A percentile compares a stretch with the other conserved stretches of the same genome.
These are phyloP conservation scores for Thinocorus orbignyianus DNA, from an alignment of 2,113 vertebrate species.

Conservation along the genomic window DNA sequence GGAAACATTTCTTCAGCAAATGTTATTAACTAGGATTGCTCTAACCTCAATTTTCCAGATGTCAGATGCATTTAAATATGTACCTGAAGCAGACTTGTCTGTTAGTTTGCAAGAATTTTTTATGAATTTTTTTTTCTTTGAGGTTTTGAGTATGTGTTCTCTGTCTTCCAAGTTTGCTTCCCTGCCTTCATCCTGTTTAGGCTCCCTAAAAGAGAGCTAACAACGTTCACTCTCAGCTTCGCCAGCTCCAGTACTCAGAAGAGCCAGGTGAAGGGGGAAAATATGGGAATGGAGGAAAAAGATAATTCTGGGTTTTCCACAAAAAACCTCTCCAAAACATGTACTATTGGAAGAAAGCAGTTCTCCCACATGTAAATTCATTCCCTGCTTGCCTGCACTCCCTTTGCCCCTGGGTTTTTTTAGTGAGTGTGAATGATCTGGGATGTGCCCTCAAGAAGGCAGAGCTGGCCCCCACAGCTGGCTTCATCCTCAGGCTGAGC, in stretches of 20 bases:
- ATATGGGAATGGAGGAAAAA: background rate
- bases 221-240: background rate
- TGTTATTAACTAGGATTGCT: background rate
- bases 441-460: background rate
- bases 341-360: background rate
- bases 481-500: background rate
- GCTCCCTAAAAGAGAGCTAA: background rate
- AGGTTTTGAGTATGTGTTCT: background rate
- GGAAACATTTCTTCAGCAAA: background rate
- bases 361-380: background rate
- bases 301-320: background rate
- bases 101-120: background rate
- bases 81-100: background rate
- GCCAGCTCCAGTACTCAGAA: background rate
- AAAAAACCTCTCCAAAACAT: background rate
- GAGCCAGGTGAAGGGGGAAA: background rate
- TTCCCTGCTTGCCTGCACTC: background rate
- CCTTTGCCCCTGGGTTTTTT: background rate
- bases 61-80: background rate
- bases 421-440: background rate
- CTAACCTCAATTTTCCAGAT: background rate
- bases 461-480: background rate
- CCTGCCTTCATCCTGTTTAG: background rate
- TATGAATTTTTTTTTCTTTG: background rate
- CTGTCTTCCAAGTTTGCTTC: background rate